phyloP scores from a whole-genome alignment of 2,797 vertebrate genomes.

The Columba guinea region DNA sequence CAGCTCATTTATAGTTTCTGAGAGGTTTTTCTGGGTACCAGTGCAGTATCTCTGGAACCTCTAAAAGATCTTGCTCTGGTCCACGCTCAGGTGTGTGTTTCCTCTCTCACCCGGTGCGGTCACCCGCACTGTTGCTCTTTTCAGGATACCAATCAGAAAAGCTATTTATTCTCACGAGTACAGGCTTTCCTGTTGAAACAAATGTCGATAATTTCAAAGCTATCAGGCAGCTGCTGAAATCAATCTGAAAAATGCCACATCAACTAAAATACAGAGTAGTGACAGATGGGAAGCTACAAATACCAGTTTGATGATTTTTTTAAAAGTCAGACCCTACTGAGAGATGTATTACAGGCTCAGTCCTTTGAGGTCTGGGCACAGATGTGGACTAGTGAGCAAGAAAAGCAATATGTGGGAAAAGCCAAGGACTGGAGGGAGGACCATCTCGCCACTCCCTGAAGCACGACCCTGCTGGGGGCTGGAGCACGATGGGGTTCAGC shows the following conservation, averaged over 20 bases:
- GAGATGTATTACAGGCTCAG: neutral
- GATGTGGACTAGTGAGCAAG: neutral
- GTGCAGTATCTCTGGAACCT: neutral
- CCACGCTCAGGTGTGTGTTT: neutral
- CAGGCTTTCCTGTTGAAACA: neutral
- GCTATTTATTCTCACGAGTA: neutral
- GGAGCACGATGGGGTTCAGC: rapidly evolving
- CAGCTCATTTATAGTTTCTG: neutral
- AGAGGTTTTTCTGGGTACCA: neutral
- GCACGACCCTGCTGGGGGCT: neutral
- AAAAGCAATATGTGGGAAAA: neutral
- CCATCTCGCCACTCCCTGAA: neutral
- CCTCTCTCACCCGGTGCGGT: rapidly evolving
- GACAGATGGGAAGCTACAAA: neutral
- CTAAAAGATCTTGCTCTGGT: neutral
- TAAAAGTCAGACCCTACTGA: neutral
- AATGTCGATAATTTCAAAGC: neutral
- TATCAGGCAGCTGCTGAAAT: neutral
- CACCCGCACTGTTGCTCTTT: neutral
- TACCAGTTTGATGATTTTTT: neutral
- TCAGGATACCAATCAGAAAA: neutral
- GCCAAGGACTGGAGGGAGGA: neutral
- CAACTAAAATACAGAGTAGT: neutral
- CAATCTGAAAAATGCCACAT: neutral
- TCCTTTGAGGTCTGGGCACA: neutral